Percentiles rank a stretch among this genome's conserved stretches.
Evolutionary conservation across 2,113 vertebrate species (phyloP).

Genomic region (Picathartes gymnocephalus): DNA sequence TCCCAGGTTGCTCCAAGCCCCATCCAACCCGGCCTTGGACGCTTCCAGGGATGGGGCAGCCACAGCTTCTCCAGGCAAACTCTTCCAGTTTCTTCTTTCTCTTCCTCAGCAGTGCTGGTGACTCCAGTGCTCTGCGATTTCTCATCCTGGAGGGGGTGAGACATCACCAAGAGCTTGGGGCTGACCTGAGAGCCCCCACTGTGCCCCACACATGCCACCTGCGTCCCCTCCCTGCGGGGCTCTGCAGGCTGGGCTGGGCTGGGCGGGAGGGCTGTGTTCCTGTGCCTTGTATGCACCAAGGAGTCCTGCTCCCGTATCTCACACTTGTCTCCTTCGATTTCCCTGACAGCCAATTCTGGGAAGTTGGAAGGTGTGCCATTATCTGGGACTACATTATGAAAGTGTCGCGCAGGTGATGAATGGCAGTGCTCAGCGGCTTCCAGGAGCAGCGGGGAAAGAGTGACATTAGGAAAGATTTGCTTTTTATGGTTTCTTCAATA

Average conservation of each 20-base stretch:
- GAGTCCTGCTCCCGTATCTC: neutral
- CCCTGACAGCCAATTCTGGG: constrained; percentile 58
- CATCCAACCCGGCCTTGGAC: rapidly evolving
- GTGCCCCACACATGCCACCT: neutral
- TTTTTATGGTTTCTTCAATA: constrained; percentile 58
- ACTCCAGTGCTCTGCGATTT: neutral
- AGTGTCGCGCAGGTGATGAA: constrained; percentile 59
- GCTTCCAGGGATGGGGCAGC: neutral
- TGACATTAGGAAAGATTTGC: constrained; percentile 55
- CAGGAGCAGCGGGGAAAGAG: constrained; percentile 28
- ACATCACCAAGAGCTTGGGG: rapidly evolving
- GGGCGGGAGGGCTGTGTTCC: rapidly evolving
- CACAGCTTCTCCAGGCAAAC: neutral
- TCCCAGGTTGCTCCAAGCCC: neutral
- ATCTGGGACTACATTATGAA: constrained; percentile 60
- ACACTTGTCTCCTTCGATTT: constrained; percentile 62
- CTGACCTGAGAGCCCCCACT: neutral
- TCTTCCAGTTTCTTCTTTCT: no score
- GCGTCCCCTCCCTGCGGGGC: rapidly evolving
- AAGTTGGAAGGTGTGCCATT: constrained; percentile 53
- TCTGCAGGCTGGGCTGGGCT: neutral
- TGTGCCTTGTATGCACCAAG: rapidly evolving
- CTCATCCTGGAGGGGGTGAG: neutral
- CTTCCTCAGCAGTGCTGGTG: neutral
- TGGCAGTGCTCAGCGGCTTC: constrained; percentile 14